phyloP scores from a whole-genome alignment of 2,113 vertebrate genomes.

The Stigmatopora argus region DNA sequence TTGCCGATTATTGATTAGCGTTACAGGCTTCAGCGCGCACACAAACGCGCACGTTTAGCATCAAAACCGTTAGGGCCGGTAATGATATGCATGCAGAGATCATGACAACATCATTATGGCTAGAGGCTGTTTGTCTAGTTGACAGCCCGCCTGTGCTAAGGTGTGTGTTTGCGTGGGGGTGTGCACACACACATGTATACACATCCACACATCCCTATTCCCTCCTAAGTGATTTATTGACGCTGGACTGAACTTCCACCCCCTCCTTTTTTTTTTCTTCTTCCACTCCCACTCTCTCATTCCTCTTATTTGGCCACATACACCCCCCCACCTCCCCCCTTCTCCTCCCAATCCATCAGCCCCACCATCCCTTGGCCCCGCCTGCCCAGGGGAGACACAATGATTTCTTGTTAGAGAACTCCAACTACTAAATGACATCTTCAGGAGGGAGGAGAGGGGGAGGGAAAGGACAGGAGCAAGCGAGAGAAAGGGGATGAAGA shows the following conservation, averaged over 20 bases:
- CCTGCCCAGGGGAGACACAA: constrained; percentile 68
- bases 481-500: constrained; percentile 4
- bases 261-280: constrained; percentile 40
- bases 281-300: constrained; percentile 16
- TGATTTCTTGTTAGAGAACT: constrained; percentile 75
- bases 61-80: constrained; percentile 45
- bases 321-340: constrained; percentile 31
- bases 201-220: constrained; percentile 23
- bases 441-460: constrained; percentile 35
- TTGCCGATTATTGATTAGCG: constrained; percentile 3
- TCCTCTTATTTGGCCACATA: constrained; percentile 34
- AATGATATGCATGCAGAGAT: constrained; percentile 66
- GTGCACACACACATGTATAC: neutral
- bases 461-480: constrained; percentile 12
- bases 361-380: constrained; percentile 23
- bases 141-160: constrained; percentile 50
- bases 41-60: constrained; percentile 16
- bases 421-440: constrained; percentile 73
- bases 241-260: constrained; percentile 61
- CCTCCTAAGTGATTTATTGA: constrained; percentile 70
- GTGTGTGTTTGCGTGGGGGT: constrained; percentile 14
- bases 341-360: constrained; percentile 46
- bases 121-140: constrained; percentile 60
- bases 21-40: neutral
- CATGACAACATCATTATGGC: constrained; percentile 69